phyloP scores from a whole-genome alignment of 2,888 invertebrate species.

The Malacosoma neustria region DNA sequence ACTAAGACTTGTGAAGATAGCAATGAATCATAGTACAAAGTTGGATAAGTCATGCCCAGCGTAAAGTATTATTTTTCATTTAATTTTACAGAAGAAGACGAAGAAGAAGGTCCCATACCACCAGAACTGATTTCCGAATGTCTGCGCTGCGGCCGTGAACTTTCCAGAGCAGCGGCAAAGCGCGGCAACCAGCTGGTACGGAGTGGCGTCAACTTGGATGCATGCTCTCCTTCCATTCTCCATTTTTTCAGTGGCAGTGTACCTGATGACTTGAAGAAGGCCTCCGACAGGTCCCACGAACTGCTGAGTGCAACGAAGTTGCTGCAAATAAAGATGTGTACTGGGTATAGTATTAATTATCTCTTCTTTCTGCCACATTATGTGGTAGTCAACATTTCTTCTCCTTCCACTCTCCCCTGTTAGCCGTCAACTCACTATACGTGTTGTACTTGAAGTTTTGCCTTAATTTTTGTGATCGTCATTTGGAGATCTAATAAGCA shows the following conservation, averaged over 20 bases:
- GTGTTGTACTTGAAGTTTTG: too few species aligned
- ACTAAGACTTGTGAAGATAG: too few species aligned
- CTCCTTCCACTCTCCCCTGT: too few species aligned
- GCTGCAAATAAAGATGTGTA: conserved; percentile 51
- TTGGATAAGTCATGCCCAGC: too few species aligned
- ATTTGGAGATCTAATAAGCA: too few species aligned
- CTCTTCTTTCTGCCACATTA: too few species aligned
- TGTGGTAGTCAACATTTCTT: too few species aligned
- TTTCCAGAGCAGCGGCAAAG: conserved; percentile 38
- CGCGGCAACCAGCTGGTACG: conserved; percentile 46
- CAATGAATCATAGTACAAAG: too few species aligned
- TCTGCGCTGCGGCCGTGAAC: conserved; percentile 45
- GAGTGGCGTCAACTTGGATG: conserved; percentile 43
- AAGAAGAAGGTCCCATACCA: conserved; percentile 69
- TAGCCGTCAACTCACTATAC: too few species aligned
- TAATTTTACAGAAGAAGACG: conserved; percentile 15
- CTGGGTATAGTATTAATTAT: too few species aligned
- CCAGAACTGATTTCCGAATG: conserved; percentile 71
- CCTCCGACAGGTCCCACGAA: conserved; percentile 49
- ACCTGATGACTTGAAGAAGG: conserved; percentile 40
- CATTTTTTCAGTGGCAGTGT: conserved; percentile 51
- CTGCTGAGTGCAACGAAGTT: conserved; percentile 56
- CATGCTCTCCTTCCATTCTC: conserved; percentile 42
- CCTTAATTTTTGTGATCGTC: too few species aligned
- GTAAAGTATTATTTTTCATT: too few species aligned